Evolutionary conservation across 2,888 invertebrate genomes (phyloP).

Genomic region (Drosophila dives): DNA sequence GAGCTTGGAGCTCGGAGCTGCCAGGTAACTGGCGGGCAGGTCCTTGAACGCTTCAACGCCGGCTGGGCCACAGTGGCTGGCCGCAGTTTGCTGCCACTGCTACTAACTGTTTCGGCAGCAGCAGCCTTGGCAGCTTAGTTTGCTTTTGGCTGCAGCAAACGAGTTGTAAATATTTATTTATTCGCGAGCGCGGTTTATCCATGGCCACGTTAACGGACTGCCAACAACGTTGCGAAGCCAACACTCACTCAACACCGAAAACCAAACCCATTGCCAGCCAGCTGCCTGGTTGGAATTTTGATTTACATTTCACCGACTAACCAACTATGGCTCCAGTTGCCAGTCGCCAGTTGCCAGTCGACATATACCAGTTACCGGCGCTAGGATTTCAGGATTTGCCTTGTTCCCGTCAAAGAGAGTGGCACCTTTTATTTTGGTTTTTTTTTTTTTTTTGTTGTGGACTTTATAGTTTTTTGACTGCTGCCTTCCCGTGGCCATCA

Average conservation of each 20-base stretch:
- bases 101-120: conserved; percentile 33
- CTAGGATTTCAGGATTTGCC: conserved; percentile 50
- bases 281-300: conserved; percentile 67
- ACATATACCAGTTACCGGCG: conserved; percentile 2
- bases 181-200: conserved; percentile 75
- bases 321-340: conserved; percentile 50
- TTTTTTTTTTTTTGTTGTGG: neutral
- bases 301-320: conserved; percentile 74
- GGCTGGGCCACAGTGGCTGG: conserved; percentile 26
- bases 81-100: conserved; percentile 33
- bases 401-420: conserved; percentile 38
- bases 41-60: conserved; percentile 75
- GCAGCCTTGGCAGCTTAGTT: conserved; percentile 57
- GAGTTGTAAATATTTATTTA: conserved; percentile 81
- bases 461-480: neutral
- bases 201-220: conserved; percentile 62
- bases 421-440: conserved; percentile 11
- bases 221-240: conserved; percentile 31
- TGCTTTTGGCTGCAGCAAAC: conserved; percentile 79
- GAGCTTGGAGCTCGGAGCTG: neutral
- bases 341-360: conserved; percentile 3
- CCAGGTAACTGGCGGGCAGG: conserved; percentile 46
- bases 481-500: conserved; percentile 41
- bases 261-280: conserved; percentile 4
- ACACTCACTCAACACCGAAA: neutral